phyloP scores from a whole-genome alignment of 2,888 invertebrate genomes.

The Trisateles emortualis region DNA sequence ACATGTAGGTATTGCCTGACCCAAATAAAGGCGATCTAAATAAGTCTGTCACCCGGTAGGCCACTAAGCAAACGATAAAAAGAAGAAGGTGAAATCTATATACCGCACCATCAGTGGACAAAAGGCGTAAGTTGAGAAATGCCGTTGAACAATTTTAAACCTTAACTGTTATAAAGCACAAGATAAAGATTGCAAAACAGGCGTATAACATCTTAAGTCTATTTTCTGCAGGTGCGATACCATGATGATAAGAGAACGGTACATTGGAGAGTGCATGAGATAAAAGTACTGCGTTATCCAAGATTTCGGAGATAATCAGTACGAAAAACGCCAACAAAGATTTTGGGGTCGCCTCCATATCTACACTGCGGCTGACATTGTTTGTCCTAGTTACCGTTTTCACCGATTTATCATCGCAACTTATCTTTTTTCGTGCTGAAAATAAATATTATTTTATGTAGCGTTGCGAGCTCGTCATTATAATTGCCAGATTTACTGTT shows the following conservation, averaged over 20 bases:
- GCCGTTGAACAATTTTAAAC: no score
- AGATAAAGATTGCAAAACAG: no score
- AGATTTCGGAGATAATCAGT: slow-evolving; percentile 35
- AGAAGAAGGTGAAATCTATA: no score
- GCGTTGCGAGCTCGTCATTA: background rate
- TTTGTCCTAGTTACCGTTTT: slow-evolving; percentile 35
- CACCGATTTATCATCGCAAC: slow-evolving; percentile 29
- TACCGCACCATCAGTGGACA: no score
- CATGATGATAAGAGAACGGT: background rate
- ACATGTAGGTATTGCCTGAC: no score
- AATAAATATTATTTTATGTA: background rate
- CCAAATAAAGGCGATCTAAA: no score
- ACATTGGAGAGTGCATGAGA: background rate
- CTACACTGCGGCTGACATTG: slow-evolving; percentile 7
- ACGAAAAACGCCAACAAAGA: slow-evolving; percentile 37
- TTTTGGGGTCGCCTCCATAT: slow-evolving; percentile 38
- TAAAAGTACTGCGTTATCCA: background rate
- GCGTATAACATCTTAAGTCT: no score
- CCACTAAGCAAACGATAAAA: no score
- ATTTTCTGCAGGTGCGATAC: no score
- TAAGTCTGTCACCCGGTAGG: no score
- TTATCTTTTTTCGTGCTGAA: slow-evolving; percentile 27
- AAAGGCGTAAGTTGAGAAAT: no score
- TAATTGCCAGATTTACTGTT: background rate
- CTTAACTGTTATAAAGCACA: no score